Percentiles rank a stretch among this genome's conserved stretches.
phyloP scores from a whole-genome alignment of 1,140 invertebrate genomes.

The Calycopis cecrops region DNA sequence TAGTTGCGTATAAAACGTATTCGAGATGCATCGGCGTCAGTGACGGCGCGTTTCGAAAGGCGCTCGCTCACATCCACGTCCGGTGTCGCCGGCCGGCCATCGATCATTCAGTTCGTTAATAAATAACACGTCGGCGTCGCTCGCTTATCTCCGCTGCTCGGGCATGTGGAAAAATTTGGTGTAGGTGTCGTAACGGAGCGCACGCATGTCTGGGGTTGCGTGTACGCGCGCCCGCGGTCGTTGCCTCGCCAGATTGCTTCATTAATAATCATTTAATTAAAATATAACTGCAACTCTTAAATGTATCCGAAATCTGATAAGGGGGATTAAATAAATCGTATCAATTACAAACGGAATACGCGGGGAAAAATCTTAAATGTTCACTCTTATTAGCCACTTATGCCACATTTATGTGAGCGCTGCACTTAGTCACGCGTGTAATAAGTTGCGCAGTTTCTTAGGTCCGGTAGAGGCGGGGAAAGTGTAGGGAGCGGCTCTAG shows the following conservation, averaged over 20 bases:
- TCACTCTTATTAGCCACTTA: constrained; percentile 12
- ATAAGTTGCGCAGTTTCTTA: background rate
- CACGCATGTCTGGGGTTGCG: constrained; percentile 66
- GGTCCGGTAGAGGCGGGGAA: constrained; percentile 28
- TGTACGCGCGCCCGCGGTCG: constrained; percentile 56
- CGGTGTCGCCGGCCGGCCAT: constrained; percentile 69
- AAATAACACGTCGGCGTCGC: constrained; percentile 70
- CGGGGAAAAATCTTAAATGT: background rate
- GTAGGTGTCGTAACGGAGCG: constrained; percentile 71
- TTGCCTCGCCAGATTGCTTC: constrained; percentile 48
- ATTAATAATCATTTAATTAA: constrained; percentile 68
- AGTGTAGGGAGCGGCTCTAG: constrained; percentile 58
- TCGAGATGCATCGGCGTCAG: constrained; percentile 25
- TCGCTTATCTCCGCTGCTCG: constrained; percentile 69
- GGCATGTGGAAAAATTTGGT: constrained; percentile 73
- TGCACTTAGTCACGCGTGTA: background rate
- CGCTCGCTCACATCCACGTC: constrained; percentile 60
- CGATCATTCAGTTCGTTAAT: constrained; percentile 75
- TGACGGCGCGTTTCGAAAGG: constrained; percentile 65
- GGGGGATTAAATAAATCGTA: background rate
- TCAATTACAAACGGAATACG: constrained; percentile 19
- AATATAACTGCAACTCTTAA: constrained; percentile 24
- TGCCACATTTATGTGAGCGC: background rate
- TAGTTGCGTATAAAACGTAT: too few relatives aligned
- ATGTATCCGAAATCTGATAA: constrained; percentile 13